Evolutionary conservation across 2,113 vertebrate species (phyloP), one percentile per base, ranked within the genome.

Genomic region (Bufo gargarizans): DNA sequence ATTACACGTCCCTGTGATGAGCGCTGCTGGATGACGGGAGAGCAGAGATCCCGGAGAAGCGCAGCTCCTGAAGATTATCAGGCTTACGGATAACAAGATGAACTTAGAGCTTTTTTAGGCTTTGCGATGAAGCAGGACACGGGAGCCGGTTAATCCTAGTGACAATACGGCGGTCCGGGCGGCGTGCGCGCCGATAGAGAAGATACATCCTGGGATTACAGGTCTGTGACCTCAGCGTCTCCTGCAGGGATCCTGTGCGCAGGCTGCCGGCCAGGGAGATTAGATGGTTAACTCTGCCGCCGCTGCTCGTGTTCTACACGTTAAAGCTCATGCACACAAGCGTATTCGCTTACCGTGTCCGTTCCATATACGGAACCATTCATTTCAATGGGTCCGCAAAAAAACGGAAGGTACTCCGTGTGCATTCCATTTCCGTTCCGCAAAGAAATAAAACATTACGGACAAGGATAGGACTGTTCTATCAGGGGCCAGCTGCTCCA

Each of bases 1-100:
- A 43, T 71, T 43, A 14, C 11, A 43, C 33, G 43, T 14, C 43
- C 43, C 33, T 76, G 47, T 76, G 22, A 76, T 63, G 13, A 71
- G 19, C 49, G 20, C 13, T 71, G 78, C 50, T 53, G 2, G 65
- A 82, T 87, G 58, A 71, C 33, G n/a, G 11, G 50, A 67, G 55
- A 7, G 19, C 22, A 63, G 50, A 82, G 13, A 74, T 63, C 67
- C 50, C 2, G 10, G 13, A 47, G 17, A 49, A 13, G 17, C 33
- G 79, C 55, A 50, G 82, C 53, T 14, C 80, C 22, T 47, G 49
- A 50, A 65, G 87, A 55, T 77, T 88, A 82, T 45, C 43, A n/a
- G 63, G 69, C 58, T 77, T 77, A 63, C 45, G 8, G 22, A 55
- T 88, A 77, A 88, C 59, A 88, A 83, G 87, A 80, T 82, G 69